Base-by-base conservation (phyloP, 2,888 invertebrate species). In the Geotrupes spiniger region DNA sequence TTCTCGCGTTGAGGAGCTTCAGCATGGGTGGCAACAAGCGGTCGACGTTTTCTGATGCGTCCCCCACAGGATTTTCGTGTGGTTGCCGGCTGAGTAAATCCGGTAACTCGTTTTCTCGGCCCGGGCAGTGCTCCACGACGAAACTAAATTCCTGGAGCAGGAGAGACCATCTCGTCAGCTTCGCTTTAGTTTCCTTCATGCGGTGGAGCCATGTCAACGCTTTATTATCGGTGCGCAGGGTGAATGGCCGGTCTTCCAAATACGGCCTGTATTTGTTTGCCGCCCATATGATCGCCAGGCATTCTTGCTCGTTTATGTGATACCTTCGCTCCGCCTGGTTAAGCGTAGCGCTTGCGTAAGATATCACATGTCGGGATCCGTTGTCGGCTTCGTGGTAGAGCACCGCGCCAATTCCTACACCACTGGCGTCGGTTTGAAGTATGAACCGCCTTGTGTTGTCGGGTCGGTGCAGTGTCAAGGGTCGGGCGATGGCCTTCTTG, bases 251-350 rank as follows among this genome's bases (percentile, higher is more conserved):
- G 11, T 57, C 60, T 26, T 60, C 58, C 8, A 62, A 44, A 27
- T 55, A 58, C 0, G 53, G 57, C 0, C 60, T 46, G 31, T 57
- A 63, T 2, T 50, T 46, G 14, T 57, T 54, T 4, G 57, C 37
- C 2, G 56, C 61, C 61, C 58, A 63, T 4, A 63, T 42, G 1
- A 58, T 51, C 0, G 62, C 58, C 1, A 58, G 38, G 16, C 56
- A 57, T 41, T 64, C 61, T 33, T 56, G 58, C 29, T 63, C 60
- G 39, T 61, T 64, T 1, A 50, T 43, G 41, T 63, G 62, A 37
- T 58, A 62, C 0, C 36, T 28, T 14, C 28, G n/a, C 26, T 61
- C 54, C 0, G 49, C 11, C 1, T 15, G 25, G 3, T 15, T 51
- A 2, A 60, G 51, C 27, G 46, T 49, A n/a, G 56, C 45, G 31